Evolutionary conservation across 2,797 vertebrate species (phyloP).

Genomic region (Lagocephalus sceleratus): DNA sequence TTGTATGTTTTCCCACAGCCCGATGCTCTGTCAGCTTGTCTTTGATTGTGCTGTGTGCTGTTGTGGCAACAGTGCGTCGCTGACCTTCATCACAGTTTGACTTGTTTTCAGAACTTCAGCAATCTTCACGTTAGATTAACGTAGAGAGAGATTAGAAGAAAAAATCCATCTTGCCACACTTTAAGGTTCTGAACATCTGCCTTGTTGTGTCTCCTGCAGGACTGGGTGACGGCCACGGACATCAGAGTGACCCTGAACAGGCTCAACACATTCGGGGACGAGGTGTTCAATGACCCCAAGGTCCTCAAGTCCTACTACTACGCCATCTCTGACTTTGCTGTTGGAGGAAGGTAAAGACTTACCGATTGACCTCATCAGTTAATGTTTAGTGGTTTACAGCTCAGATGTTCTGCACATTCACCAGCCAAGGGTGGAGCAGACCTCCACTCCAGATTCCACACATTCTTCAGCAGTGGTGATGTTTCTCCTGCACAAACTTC

Average conservation of each 20-base stretch:
- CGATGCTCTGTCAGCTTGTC: neutral
- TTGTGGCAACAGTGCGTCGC: too few relatives aligned
- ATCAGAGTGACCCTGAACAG: conserved; percentile 94
- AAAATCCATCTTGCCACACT: too few relatives aligned
- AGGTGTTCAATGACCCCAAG: conserved; percentile 97
- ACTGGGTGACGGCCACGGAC: conserved; percentile 97
- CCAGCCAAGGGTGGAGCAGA: too few relatives aligned
- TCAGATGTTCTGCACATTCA: too few relatives aligned
- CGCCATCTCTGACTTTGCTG: conserved; percentile 97
- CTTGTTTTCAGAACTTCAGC: too few relatives aligned
- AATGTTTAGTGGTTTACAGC: neutral
- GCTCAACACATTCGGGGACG: conserved; percentile 97
- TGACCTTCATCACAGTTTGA: too few relatives aligned
- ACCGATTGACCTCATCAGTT: neutral
- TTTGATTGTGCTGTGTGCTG: too few relatives aligned
- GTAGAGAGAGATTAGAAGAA: too few relatives aligned
- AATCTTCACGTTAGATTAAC: too few relatives aligned
- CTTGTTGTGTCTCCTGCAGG: conserved; percentile 70
- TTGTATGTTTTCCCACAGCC: neutral
- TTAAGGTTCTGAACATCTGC: neutral
- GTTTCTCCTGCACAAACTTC: too few relatives aligned
- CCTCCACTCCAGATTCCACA: too few relatives aligned
- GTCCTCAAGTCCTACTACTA: conserved; percentile 99
- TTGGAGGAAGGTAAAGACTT: conserved; percentile 87
- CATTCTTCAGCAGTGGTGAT: too few relatives aligned